Base-by-base conservation (phyloP, 2,888 invertebrate genomes). In the Drosophila putrida region DNA sequence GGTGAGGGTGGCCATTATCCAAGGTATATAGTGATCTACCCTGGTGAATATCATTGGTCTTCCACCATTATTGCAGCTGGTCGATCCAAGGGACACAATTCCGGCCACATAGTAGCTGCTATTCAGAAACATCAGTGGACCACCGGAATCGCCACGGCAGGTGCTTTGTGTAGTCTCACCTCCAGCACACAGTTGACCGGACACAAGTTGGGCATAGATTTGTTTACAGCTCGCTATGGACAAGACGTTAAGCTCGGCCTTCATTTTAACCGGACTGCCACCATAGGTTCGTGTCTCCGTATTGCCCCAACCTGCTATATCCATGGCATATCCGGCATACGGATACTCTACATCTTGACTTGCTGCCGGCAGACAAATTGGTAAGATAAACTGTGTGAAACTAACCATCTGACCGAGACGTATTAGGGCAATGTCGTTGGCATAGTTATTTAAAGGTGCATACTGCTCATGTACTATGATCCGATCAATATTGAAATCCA, bases 371-470 rank as follows among this genome's bases (percentile, higher is more conserved):
- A 95, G 83, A 81, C 95, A 95, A 53, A 95, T 93, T 0, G 95
- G 95, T 54, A 92, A 91, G n/a, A 94, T 73, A 71, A 90, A 95
- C 72, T 93, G 94, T 51, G 93, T 94, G 80, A 93, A 94, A 2
- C 77, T 50, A 0, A 95, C 95, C 8, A 93, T 90, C 0, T 90
- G 86, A 0, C 92, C 78, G 2, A 96, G 92, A 54, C 96, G 93
- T 35, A 96, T 80, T n/a, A 96, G 90, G 0, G 96, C 96, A 50
- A 96, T 95, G 83, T 96, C 96, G 83, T 96, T 92, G 27, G 93
- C 93, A 80, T 95, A 95, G 0, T 95, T 93, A 11, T 15, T 25
- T 83, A 0, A n/a, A 0, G 11, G 6, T 5, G 6, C 6, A n/a
- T 65, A 80, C 31, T 41, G 80, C 65, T 95, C 94, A 83, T 96